These are phyloP conservation scores for Lasioglossum baleicum DNA, from an alignment of 1,140 invertebrate genomes.

Conservation along the genomic window DNA sequence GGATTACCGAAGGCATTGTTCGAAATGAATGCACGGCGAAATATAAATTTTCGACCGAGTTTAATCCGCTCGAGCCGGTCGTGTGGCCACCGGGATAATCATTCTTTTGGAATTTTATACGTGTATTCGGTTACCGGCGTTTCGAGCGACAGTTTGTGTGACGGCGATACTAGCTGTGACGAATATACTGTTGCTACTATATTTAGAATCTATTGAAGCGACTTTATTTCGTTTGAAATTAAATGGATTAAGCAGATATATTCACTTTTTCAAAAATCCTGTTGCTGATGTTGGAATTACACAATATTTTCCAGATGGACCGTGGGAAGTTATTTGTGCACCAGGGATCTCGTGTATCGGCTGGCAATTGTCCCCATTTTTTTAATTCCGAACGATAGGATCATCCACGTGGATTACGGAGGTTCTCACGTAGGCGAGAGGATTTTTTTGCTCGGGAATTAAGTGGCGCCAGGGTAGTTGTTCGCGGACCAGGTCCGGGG, in stretches of 20 bases:
- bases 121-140: too few relatives aligned
- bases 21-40: not conserved
- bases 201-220: too few relatives aligned
- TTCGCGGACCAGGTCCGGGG: not conserved
- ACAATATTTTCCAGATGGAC: not conserved
- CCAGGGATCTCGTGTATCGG: not conserved
- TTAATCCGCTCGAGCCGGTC: not conserved
- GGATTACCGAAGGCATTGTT: slow-evolving; percentile 4
- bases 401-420: not conserved
- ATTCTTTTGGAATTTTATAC: not conserved
- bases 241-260: too few relatives aligned
- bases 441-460: slow-evolving; percentile 36
- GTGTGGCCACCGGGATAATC: not conserved
- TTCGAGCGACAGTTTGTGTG: not conserved
- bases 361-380: not conserved
- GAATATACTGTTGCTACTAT: too few relatives aligned
- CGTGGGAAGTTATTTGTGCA: too few relatives aligned
- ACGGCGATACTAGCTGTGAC: too few relatives aligned
- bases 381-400: slow-evolving; percentile 19
- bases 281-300: too few relatives aligned
- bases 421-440: not conserved
- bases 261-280: too few relatives aligned
- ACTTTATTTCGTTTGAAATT: too few relatives aligned
- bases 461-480: slow-evolving; percentile 38
- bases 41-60: not conserved